Base-by-base conservation (phyloP, 2,888 invertebrate genomes). In the Encarsia formosa region DNA sequence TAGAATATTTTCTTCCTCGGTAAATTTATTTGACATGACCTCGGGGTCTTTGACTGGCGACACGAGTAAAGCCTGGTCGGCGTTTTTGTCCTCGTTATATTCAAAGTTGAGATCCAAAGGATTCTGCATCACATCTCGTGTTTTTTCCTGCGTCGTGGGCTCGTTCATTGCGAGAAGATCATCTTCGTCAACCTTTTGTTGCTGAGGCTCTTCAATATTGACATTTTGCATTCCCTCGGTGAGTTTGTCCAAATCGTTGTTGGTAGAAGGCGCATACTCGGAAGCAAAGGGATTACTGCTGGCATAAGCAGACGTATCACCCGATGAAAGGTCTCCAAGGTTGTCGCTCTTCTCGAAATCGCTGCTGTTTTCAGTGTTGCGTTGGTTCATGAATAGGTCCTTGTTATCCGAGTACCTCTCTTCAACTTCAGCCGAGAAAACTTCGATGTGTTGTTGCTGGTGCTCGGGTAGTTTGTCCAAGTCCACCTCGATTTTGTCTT, bases 21-120 rank as follows among this genome's bases (percentile, higher is more conserved):
- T 23, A 34, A 45, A 49, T 37, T 57, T 57, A 24, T 51, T 54
- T 4, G 41, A 31, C 49, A 45, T 57, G 3, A 49, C n/a, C 26
- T 54, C 44, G 19, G 53, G 58, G 13, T 50, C 54, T 23, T 40
- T 44, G 37, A 48, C 18, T 2, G 57, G 54, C 11, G 56, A 45
- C 11, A 68, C 64, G 24, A 68, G 52, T n/a, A n/a, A n/a, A 19
- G 55, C 49, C 31, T 44, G 49, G 29, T 52, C 57, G 39, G 48
- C 44, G 15, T 5, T 37, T 16, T 50, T 57, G 23, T 51, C 52
- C 40, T 59, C 52, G 8, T 22, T 51, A 46, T 61, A 52, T 11
- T 57, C 54, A 15, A 54, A 39, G 24, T 52, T 52, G 15, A 57
- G 29, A 22, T 52, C 43, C 5, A 57, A 13, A 13, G 57, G 54